Evolutionary conservation across 2,797 vertebrate species (phyloP).

Genomic region (Megalops cyprinoides): DNA sequence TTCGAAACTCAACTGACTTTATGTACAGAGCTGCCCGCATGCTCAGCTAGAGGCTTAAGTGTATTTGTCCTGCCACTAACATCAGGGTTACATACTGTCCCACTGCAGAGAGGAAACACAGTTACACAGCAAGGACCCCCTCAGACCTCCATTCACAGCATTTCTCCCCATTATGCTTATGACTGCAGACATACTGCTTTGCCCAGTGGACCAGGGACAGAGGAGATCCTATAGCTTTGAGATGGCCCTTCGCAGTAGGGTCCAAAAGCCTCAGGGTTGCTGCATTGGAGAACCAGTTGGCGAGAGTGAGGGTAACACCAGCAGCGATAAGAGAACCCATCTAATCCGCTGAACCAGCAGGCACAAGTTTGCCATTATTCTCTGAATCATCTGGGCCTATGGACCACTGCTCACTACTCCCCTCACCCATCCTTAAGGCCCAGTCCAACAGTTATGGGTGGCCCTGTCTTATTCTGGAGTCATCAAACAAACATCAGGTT

Average conservation of each 20-base stretch:
- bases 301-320: too few relatives aligned
- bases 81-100: background rate
- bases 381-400: background rate
- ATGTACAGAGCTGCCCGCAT: background rate
- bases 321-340: too few relatives aligned
- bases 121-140: background rate
- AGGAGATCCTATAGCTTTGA: too few relatives aligned
- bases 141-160: background rate
- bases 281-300: too few relatives aligned
- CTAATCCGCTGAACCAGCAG: too few relatives aligned
- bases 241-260: too few relatives aligned
- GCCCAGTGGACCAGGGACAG: too few relatives aligned
- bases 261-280: too few relatives aligned
- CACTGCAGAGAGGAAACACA: background rate
- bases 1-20: too few relatives aligned
- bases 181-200: too few relatives aligned
- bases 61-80: background rate
- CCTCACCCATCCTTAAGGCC: background rate
- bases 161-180: too few relatives aligned
- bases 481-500: background rate
- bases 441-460: background rate
- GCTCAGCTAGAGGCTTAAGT: background rate
- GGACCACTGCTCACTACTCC: background rate
- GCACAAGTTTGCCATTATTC: too few relatives aligned
- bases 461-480: background rate